A percentile compares a stretch with the other conserved stretches of the same genome.
Conservation (phyloP, 2,113 vertebrate genomes). For the Platichthys stellatus region DNA sequence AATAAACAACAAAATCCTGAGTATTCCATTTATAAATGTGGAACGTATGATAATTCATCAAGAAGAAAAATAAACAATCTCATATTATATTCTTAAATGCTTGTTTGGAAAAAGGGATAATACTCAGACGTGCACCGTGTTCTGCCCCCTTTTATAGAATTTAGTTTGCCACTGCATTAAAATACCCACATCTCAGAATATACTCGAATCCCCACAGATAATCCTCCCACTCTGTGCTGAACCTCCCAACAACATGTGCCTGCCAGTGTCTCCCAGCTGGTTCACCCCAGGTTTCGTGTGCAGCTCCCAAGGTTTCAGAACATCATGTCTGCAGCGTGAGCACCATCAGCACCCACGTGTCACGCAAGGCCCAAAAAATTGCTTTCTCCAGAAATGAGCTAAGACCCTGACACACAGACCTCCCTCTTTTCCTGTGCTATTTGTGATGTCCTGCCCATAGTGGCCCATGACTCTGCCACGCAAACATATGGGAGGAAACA, state of each 20-base stretch:
- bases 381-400: conserved; percentile 49
- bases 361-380: conserved; percentile 26
- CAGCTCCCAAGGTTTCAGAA: conserved; percentile 4
- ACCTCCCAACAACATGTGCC: conserved; percentile 2
- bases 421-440: conserved; percentile 31
- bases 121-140: conserved; percentile 1
- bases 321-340: background rate
- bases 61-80: background rate
- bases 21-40: background rate
- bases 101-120: conserved; percentile 5
- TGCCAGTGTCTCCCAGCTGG: background rate
- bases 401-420: conserved; percentile 55
- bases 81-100: background rate
- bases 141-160: background rate
- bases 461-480: conserved; percentile 56
- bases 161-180: conserved; percentile 8
- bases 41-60: background rate
- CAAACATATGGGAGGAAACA: conserved; percentile 56
- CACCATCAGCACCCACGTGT: conserved; percentile 28
- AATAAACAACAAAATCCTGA: too few relatives aligned
- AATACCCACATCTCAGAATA: conserved; percentile 17
- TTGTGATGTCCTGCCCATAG: conserved; percentile 38
- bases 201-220: conserved; percentile 11
- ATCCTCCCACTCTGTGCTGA: conserved; percentile 12
- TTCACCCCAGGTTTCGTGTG: conserved; percentile 6